Base-by-base conservation (phyloP, 2,888 invertebrate genomes). In the Eumerus sabulonum region DNA sequence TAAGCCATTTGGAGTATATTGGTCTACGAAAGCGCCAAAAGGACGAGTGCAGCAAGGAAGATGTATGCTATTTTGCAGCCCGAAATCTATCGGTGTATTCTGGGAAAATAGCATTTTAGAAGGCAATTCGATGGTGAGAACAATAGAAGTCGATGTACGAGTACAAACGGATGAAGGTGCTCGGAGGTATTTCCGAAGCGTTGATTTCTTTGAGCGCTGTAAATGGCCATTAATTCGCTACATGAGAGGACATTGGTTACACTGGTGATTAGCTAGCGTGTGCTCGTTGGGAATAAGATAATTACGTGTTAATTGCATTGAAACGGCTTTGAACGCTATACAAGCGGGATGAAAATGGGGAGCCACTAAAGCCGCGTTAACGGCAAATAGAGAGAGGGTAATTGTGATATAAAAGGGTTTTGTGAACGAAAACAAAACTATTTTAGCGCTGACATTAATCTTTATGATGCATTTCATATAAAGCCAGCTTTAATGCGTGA, bases 1-100 rank as follows among this genome's bases (percentile, higher is more conserved):
- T 62, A 62, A 27, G 70, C 62, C 27, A 70, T 70, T 60, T 48
- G 9, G 70, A 47, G 47, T 42, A 50, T 63, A 63, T 63, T 71
- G 62, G 62, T 71, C 62, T 50, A 17, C 40, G 62, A 62, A 71
- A 71, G 27, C 27, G 27, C 27, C 7, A n/a, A n/a, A n/a, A n/a
- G n/a, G n/a, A n/a, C n/a, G n/a, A n/a, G n/a, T n/a, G n/a, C n/a
- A n/a, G n/a, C 27, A 27, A 27, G 27, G 27, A 27, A 2, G 27
- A 27, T 4, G 27, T 4, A 27, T 27, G 27, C 27, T 62, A 53
- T 56, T 71, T 54, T 48, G 47, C 70, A 40, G 62, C 1, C 27
- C 40, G 13, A 17, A 66, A 48, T 66, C 27, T 19, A 42, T 35
- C 17, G 13, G 48, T 13, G 14, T 44, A 42, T 9, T 42, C 35